phyloP scores from a whole-genome alignment of 1,140 invertebrate genomes.

The Sesamia nonagrioides region DNA sequence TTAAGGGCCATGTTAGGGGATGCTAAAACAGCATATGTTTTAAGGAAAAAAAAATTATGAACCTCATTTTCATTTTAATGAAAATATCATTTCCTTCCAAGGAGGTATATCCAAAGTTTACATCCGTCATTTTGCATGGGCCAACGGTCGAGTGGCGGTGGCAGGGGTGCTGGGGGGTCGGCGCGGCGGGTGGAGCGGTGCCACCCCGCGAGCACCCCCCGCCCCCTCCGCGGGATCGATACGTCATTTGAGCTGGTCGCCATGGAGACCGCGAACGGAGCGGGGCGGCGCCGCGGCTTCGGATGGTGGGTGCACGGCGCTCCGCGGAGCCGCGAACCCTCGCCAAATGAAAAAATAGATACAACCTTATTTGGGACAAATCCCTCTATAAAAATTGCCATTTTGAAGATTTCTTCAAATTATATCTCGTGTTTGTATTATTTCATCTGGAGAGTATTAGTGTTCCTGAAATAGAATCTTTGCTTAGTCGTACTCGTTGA shows the following conservation, averaged over 20 bases:
- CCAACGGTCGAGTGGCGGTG: conserved; percentile 84
- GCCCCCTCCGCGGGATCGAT: conserved; percentile 84
- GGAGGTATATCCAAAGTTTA: conserved; percentile 87
- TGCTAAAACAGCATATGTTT: conserved; percentile 52
- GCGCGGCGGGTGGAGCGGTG: conserved; percentile 81
- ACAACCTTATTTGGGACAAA: conserved; percentile 73
- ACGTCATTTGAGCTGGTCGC: conserved; percentile 87
- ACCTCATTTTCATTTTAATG: conserved; percentile 87
- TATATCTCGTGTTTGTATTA: conserved; percentile 48
- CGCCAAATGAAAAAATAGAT: conserved; percentile 73
- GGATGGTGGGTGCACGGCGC: conserved; percentile 79
- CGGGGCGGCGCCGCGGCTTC: conserved; percentile 83
- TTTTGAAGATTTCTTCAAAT: conserved; percentile 50
- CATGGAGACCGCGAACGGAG: conserved; percentile 85
- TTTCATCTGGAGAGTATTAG: conserved; percentile 44
- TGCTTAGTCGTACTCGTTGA: background rate
- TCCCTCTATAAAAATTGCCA: conserved; percentile 65
- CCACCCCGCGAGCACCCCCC: conserved; percentile 77
- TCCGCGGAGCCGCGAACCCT: conserved; percentile 68
- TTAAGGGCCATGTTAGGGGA: conserved; percentile 25
- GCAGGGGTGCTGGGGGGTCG: conserved; percentile 75
- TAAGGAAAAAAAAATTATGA: conserved; percentile 75
- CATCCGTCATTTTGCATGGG: conserved; percentile 87
- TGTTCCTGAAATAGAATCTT: background rate
- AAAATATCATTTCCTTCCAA: conserved; percentile 87